Base-by-base conservation (phyloP, 1,140 invertebrate genomes). In the Heliothis subflexa region DNA sequence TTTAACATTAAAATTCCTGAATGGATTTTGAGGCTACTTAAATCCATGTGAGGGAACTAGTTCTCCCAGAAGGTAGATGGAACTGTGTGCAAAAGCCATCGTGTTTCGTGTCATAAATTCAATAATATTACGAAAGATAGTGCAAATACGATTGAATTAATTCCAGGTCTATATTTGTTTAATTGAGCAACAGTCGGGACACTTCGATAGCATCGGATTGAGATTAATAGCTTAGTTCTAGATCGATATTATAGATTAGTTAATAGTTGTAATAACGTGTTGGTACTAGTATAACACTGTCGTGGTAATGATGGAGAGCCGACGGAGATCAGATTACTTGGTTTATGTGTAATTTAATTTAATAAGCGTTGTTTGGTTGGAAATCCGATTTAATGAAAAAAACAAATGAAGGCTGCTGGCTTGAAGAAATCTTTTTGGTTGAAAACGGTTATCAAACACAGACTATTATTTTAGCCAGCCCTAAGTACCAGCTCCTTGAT, bases 221-320 rank as follows among this genome's bases (percentile, higher is more conserved):
- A 66, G 62, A 66, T 66, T 47, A 47, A 66, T 66, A 18, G 62
- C 16, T 33, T 12, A 18, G 13, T 12, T 12, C 12, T 9, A 47
- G 62, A 66, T 66, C 47, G 18, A 66, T 66, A 66, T 66, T 47
- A 47, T 3, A 66, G 40, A 66, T 66, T 66, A 47, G n/a, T 47
- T 47, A 66, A 66, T 66, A 40, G 40, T 18, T n/a, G 62, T 11
- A 18, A n/a, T 21, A 21, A n/a, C n/a, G 10, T 2, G 62, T 14
- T 4, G 16, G 16, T 47, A 40, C 61, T 57, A 64, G 47, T 64
- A 64, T 11, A 64, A 59, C 55, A 59, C 55, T 59, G 55, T 59
- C 55, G 3, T 21, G 21, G 11, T 59, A 59, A 28, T 59, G 55
- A 59, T 59, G 55, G 55, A 59, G 55, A 59, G 3, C 2, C 55